Base-by-base conservation (phyloP, 2,113 vertebrate genomes). In the Callorhinus ursinus region DNA sequence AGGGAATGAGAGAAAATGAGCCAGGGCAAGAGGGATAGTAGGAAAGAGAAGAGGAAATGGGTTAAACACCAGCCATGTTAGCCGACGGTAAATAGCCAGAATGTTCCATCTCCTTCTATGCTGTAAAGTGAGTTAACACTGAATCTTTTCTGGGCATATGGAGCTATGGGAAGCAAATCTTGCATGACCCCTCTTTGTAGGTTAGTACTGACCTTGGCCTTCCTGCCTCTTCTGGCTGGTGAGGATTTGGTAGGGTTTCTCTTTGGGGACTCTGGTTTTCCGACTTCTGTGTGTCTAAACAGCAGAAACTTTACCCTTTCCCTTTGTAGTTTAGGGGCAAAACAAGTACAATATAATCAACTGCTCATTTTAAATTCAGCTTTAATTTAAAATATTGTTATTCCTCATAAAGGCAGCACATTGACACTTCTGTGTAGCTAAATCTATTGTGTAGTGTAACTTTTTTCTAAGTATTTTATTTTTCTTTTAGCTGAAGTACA, bases 401-500 rank as follows among this genome's bases (percentile, higher is more conserved):
- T 82, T 92, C 1, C 55, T 90, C 16, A 6, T 80, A 87, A 96
- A 96, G 36, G 1, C 26, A 97, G 46, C 4, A 33, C 4, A 51
- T 53, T 87, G 39, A 71, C 39, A 77, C 42, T 94, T 76, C 59
- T 96, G 14, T 22, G 82, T 95, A 92, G 12, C 55, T 83, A 59
- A 88, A 11, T 8, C 12, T 31, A 46, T 88, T 46, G 36, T 92
- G 81, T n/a, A 42, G 13, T 82, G 7, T 91, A 82, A 90, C 92
- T 82, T 26, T 79, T 82, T 90, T 72, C 92, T 95, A 55, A 97
- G 87, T 96, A 92, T 0, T 89, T 74, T 57, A 10, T 77, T 97
- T 94, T 83, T 88, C 84, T 97, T 98, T 98, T 86, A 99, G 99
- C 99, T 98, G 99, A 99, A 98, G 98, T 99, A 96, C 99, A 99